Percentiles rank a stretch among this genome's conserved stretches.
Evolutionary conservation across 2,888 invertebrate genomes (phyloP).

Genomic region (Zaprionus bogoriensis): DNA sequence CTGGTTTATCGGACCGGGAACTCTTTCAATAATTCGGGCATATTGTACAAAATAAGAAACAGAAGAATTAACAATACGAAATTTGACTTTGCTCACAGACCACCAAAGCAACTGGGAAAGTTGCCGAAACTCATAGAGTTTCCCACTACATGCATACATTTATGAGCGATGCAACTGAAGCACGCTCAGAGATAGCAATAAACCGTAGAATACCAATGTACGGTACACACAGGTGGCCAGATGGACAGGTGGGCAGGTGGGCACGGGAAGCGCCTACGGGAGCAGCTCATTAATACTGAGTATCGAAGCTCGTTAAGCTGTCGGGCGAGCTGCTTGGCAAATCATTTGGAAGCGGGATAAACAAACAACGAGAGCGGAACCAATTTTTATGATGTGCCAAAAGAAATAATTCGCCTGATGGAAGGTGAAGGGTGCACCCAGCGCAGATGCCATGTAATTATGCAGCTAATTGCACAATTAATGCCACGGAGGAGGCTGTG

Average conservation of each 20-base stretch:
- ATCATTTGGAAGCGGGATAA: conserved; percentile 16
- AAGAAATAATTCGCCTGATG: conserved; percentile 18
- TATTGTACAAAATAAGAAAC: too few relatives aligned
- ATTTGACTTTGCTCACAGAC: too few relatives aligned
- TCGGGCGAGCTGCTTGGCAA: not conserved
- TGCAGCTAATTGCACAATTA: conserved; percentile 68
- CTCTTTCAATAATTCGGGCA: too few relatives aligned
- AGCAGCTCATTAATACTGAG: not conserved
- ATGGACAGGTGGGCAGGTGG: not conserved
- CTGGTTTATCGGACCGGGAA: too few relatives aligned
- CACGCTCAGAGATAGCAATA: not conserved
- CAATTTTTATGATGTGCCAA: conserved; percentile 37
- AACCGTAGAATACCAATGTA: not conserved
- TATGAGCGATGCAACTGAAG: too few relatives aligned
- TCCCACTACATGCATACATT: too few relatives aligned
- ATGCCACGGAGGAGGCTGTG: conserved; percentile 6
- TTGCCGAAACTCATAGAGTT: too few relatives aligned
- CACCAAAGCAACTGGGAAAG: too few relatives aligned
- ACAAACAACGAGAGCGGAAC: conserved; percentile 22
- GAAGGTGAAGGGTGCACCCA: not conserved
- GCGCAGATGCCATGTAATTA: conserved; percentile 46
- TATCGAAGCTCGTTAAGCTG: conserved; percentile 7
- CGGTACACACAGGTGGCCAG: not conserved
- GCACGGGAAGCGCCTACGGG: not conserved
- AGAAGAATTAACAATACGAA: too few relatives aligned